Evolutionary conservation across 2,888 invertebrate species (phyloP).

Genomic region (Muschampia plurimacula): DNA sequence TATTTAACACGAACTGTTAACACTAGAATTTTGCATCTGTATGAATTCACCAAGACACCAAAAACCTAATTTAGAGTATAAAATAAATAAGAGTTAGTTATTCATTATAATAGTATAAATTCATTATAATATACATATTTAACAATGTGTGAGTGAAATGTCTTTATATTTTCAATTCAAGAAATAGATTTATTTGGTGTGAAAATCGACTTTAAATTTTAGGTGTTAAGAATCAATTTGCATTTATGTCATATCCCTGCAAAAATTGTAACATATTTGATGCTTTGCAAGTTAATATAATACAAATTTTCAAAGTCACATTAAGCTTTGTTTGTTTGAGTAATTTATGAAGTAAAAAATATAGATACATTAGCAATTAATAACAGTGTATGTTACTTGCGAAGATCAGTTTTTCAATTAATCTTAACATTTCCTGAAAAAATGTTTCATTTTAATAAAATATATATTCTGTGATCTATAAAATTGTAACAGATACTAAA

Average conservation of each 20-base stretch:
- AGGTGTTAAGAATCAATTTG: slow-evolving; percentile 8
- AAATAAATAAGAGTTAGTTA: not conserved
- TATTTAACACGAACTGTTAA: not conserved
- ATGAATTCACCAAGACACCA: not conserved
- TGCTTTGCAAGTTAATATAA: not conserved
- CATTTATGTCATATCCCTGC: slow-evolving; percentile 8
- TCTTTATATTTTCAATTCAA: not conserved
- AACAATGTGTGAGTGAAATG: no score
- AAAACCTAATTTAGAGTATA: slow-evolving; percentile 1
- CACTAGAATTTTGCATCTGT: not conserved
- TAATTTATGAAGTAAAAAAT: no score
- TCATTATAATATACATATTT: no score
- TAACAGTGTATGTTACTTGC: no score
- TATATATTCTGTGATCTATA: not conserved
- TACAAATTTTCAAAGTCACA: not conserved
- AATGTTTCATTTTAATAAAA: no score
- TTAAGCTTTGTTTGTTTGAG: not conserved
- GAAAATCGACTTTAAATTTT: not conserved
- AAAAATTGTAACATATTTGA: not conserved
- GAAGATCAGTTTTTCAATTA: not conserved
- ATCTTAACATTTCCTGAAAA: not conserved
- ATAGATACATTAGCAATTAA: no score
- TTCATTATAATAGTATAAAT: no score
- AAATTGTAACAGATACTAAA: not conserved
- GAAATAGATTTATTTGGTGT: not conserved